These are phyloP conservation scores for Solen grandis DNA, from an alignment of 1,140 invertebrate species.

Conservation along the genomic window DNA sequence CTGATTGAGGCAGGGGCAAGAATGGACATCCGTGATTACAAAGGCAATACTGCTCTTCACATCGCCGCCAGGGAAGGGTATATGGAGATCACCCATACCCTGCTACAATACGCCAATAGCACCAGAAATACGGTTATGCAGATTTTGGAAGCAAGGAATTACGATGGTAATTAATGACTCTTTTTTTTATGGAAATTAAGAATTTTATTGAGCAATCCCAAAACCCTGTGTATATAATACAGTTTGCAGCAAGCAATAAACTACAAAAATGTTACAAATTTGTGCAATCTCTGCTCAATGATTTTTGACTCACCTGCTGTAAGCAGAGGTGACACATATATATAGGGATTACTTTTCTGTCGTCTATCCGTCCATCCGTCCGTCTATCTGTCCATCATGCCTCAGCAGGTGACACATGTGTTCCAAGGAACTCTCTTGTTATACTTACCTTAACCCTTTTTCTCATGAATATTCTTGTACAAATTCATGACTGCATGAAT, in stretches of 20 bases:
- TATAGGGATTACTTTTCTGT: too few relatives aligned
- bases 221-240: too few relatives aligned
- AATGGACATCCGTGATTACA: conserved; percentile 63
- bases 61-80: conserved; percentile 82
- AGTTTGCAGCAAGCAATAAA: too few relatives aligned
- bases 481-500: background rate
- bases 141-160: conserved; percentile 88
- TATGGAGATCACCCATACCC: conserved; percentile 63
- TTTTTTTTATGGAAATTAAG: background rate
- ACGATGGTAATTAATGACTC: conserved; percentile 86
- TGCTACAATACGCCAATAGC: conserved; percentile 65
- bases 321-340: too few relatives aligned
- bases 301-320: too few relatives aligned
- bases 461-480: background rate
- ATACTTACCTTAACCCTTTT: background rate
- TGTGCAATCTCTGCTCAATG: too few relatives aligned
- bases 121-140: conserved; percentile 80
- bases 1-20: conserved; percentile 87
- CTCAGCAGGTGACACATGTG: too few relatives aligned
- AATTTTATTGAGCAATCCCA: too few relatives aligned
- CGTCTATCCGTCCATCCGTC: too few relatives aligned
- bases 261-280: too few relatives aligned
- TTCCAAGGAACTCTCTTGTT: too few relatives aligned
- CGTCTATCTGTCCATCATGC: too few relatives aligned
- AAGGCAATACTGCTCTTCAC: conserved; percentile 72